Base-by-base conservation (phyloP, 2,797 vertebrate species). In the Esox lucius region DNA sequence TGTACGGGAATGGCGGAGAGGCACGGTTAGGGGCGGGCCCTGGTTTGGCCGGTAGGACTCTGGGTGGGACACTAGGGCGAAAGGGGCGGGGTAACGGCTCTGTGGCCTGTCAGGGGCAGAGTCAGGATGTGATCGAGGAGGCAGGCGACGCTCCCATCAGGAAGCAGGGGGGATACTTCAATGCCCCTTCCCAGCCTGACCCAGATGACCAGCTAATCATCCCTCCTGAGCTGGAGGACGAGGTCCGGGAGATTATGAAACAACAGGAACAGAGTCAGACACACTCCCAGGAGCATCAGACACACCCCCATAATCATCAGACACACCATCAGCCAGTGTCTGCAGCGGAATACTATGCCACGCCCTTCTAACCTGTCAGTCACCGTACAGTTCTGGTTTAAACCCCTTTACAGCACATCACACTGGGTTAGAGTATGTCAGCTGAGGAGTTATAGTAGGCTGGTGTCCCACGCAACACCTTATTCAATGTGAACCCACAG, bases 121-220 rank as follows among this genome's bases (percentile, higher is more conserved):
- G 92, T 94, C 98, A 99, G 85, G 98, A 98, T 70, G 79, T 97
- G 42, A 99, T 99, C 0, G 98, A 99, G 86, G 95, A 97, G 4
- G 98, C 96, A 0, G 84, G 88, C 0, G 97, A 98, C 0, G 96
- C 94, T 0, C 98, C 98, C 0, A 90, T 96, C 33, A 95, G 93
- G 77, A 97, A 95, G 86, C 93, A 91, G 0, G 97, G 98, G 1
- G 98, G 97, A 7, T 99, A 99, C 88, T 99, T 99, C 59, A 96
- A 96, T 0, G 97, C 98, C 5, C 97, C 98, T 0, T 95, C 97
- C 0, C 97, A 98, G 82, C 97, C 96, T 0, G 97, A 99, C 84
- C 98, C 97, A 0, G 97, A 99, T 0, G 98, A 99, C 80, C 97
- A 98, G 92, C 97, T 99, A 68, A 97, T 99, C 89, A 96, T 99